phyloP scores from a whole-genome alignment of 2,888 invertebrate genomes.

The Troides oblongomaculatus region DNA sequence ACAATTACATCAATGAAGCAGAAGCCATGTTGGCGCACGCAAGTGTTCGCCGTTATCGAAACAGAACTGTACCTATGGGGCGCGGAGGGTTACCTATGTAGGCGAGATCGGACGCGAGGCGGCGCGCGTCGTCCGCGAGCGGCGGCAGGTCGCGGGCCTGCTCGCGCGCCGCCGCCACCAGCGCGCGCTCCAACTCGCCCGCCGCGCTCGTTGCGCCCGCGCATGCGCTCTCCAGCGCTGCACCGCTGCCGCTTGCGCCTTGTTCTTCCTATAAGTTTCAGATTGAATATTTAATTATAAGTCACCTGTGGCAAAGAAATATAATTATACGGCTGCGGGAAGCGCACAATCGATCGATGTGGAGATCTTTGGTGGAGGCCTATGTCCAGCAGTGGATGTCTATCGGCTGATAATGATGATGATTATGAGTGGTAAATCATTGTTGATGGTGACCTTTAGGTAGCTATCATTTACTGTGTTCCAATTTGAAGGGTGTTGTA shows the following conservation, averaged over 20 bases:
- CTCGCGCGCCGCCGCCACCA: constrained; percentile 82
- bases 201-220: constrained; percentile 89
- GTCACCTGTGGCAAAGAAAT: too few species aligned
- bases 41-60: constrained; percentile 46
- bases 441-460: too few species aligned
- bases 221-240: constrained; percentile 79
- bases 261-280: constrained; percentile 59
- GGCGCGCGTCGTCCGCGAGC: constrained; percentile 69
- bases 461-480: too few species aligned
- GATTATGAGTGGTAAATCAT: too few species aligned
- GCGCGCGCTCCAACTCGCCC: constrained; percentile 88
- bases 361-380: too few species aligned
- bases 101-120: constrained; percentile 71
- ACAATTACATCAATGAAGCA: background rate
- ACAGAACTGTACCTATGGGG: constrained; percentile 59
- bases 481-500: too few species aligned
- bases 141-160: constrained; percentile 71
- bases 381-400: too few species aligned
- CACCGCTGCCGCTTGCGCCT: constrained; percentile 61
- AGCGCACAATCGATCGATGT: too few species aligned
- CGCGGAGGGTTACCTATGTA: constrained; percentile 73
- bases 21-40: constrained; percentile 35
- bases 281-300: too few species aligned
- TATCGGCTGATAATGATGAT: too few species aligned
- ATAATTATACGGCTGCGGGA: too few species aligned